Evolutionary conservation across 2,888 invertebrate genomes (phyloP).

Genomic region (Biston betularia): DNA sequence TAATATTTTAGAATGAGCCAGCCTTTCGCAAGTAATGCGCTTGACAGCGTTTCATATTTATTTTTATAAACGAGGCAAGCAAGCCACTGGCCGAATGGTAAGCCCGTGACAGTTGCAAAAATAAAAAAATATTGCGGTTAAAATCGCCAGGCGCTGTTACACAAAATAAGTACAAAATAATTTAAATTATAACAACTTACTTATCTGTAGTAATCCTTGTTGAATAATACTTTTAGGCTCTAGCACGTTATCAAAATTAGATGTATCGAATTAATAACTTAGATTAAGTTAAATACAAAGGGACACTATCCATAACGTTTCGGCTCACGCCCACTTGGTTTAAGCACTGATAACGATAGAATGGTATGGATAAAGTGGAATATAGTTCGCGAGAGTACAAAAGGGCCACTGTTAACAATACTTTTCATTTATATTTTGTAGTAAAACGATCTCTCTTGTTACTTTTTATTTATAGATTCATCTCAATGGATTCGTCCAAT

Average conservation of each 20-base stretch:
- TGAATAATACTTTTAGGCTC: background rate
- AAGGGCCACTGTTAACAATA: slow-evolving; percentile 37
- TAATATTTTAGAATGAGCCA: no score
- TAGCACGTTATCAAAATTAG: background rate
- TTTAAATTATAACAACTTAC: background rate
- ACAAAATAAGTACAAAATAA: no score
- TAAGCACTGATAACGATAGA: background rate
- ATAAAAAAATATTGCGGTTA: background rate
- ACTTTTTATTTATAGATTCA: slow-evolving; percentile 50
- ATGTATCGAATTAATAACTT: background rate
- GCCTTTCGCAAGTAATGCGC: no score
- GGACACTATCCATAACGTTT: background rate
- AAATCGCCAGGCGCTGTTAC: no score
- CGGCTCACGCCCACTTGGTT: slow-evolving; percentile 1
- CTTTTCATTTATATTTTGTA: slow-evolving; percentile 63
- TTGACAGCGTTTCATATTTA: no score
- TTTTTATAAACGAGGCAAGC: no score
- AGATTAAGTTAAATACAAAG: background rate
- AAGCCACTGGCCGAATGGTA: no score
- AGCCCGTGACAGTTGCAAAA: no score
- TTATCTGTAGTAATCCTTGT: background rate
- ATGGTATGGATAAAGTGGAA: background rate
- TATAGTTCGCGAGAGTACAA: background rate
- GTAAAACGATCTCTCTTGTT: slow-evolving; percentile 52
- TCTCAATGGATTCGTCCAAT: slow-evolving; percentile 65